A percentile compares a stretch with the other conserved stretches of the same genome.
Conservation (phyloP, 1,140 invertebrate species). For the Drosophila arizonae region DNA sequence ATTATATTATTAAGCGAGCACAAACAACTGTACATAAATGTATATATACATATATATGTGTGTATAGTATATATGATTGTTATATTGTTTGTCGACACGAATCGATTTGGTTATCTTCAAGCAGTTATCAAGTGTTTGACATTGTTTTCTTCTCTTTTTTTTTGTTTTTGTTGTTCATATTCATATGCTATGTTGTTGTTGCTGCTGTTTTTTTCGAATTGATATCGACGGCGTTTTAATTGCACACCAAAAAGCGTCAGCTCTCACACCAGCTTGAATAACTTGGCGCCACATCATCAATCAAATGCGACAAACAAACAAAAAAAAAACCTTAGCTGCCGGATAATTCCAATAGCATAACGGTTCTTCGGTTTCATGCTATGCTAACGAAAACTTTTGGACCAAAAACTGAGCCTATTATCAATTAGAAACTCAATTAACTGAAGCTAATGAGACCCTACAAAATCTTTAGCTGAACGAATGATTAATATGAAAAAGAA, state of each 20-base stretch:
- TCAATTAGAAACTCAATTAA: not conserved
- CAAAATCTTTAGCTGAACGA: too few species aligned
- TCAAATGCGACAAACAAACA: constrained; percentile 26
- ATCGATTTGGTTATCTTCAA: constrained; percentile 48
- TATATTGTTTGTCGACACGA: constrained; percentile 40
- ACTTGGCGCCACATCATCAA: constrained; percentile 49
- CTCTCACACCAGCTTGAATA: constrained; percentile 28
- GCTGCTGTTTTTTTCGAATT: constrained; percentile 16
- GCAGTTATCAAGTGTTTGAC: constrained; percentile 46
- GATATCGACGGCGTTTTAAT: constrained; percentile 43
- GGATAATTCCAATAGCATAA: constrained; percentile 5
- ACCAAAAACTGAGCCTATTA: not conserved
- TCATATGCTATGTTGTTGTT: constrained; percentile 3
- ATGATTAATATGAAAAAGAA: too few species aligned
- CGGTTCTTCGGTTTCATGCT: not conserved
- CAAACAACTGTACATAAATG: not conserved
- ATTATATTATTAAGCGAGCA: constrained; percentile 45
- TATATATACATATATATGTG: not conserved
- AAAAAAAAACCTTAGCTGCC: constrained; percentile 3
- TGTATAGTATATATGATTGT: not conserved
- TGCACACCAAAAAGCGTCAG: constrained; percentile 26
- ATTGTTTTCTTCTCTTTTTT: constrained; percentile 17
- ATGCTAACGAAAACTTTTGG: not conserved
- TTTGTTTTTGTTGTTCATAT: constrained; percentile 11
- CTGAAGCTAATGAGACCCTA: not conserved